A percentile compares a stretch with the other conserved stretches of the same genome.
Evolutionary conservation across 2,888 invertebrate species (phyloP).

Genomic region (Eulithis testata): DNA sequence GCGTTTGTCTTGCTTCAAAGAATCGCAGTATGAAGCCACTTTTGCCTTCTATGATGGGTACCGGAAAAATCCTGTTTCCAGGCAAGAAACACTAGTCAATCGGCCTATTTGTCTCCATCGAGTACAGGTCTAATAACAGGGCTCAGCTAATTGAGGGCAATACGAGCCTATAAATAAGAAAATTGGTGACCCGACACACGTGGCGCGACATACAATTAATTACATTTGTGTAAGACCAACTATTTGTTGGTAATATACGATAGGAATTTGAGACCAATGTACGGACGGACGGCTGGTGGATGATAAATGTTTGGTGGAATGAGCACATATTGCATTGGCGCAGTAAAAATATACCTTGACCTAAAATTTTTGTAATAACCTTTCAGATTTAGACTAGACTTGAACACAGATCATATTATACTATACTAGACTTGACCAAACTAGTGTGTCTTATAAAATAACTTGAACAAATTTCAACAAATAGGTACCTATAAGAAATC

Average conservation of each 20-base stretch:
- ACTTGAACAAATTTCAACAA: no score
- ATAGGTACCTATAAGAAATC: no score
- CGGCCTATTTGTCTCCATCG: conserved; percentile 56
- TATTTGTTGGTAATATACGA: conserved; percentile 31
- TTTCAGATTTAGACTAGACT: no score
- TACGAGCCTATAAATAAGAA: conserved; percentile 75
- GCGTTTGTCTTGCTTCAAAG: no score
- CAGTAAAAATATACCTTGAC: neutral
- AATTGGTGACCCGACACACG: conserved; percentile 66
- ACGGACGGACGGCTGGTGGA: conserved; percentile 20
- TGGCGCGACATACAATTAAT: conserved; percentile 68
- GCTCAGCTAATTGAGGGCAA: conserved; percentile 66
- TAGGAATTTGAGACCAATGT: conserved; percentile 32
- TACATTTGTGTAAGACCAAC: conserved; percentile 43
- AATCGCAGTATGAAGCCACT: no score
- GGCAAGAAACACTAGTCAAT: neutral
- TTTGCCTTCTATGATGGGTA: no score
- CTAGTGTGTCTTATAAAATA: no score
- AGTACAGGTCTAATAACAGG: conserved; percentile 61
- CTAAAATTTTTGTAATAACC: neutral
- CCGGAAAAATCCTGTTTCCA: neutral
- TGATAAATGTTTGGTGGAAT: conserved; percentile 27
- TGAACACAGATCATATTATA: no score
- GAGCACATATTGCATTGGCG: conserved; percentile 7
- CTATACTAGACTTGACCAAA: no score